Evolutionary conservation across 2,888 invertebrate species (phyloP).

Genomic region (Spilosoma lubricipeda): DNA sequence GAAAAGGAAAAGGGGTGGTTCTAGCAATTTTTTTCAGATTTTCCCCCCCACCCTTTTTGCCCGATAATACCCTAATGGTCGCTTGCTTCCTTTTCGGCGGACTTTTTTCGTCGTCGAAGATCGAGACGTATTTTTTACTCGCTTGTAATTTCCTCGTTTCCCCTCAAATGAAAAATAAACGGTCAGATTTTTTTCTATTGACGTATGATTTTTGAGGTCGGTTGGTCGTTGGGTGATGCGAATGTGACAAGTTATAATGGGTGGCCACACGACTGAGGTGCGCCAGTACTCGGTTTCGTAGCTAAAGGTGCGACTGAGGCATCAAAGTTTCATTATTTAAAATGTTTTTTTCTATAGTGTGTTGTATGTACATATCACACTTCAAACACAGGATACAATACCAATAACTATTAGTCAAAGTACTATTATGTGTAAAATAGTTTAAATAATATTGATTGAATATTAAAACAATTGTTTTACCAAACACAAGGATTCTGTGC

Average conservation of each 20-base stretch:
- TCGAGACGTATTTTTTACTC: conserved; percentile 83
- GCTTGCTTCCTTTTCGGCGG: conserved; percentile 84
- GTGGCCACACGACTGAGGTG: conserved; percentile 2
- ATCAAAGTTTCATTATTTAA: not conserved
- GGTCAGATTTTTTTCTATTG: conserved; percentile 62
- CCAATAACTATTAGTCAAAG: not conserved
- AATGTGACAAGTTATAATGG: not conserved
- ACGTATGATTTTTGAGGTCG: conserved; percentile 60
- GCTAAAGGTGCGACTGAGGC: conserved; percentile 3
- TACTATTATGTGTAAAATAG: not conserved
- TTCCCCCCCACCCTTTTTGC: conserved; percentile 76
- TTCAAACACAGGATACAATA: not conserved
- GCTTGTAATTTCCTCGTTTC: conserved; percentile 80
- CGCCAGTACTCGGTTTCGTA: not conserved
- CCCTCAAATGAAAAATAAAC: conserved; percentile 78
- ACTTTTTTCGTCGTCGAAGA: conserved; percentile 78
- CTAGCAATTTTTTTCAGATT: conserved; percentile 84
- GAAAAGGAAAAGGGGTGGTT: conserved; percentile 84
- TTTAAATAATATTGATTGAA: too few relatives aligned
- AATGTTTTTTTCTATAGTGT: too few relatives aligned
- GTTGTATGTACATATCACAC: too few relatives aligned
- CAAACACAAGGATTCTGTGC: not conserved
- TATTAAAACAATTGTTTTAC: not conserved
- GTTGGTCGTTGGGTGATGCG: conserved; percentile 4
- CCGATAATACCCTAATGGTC: conserved; percentile 86